These are phyloP conservation scores for Stenotaenia linearis DNA, from an alignment of 2,888 invertebrate species.

Conservation along the genomic window DNA sequence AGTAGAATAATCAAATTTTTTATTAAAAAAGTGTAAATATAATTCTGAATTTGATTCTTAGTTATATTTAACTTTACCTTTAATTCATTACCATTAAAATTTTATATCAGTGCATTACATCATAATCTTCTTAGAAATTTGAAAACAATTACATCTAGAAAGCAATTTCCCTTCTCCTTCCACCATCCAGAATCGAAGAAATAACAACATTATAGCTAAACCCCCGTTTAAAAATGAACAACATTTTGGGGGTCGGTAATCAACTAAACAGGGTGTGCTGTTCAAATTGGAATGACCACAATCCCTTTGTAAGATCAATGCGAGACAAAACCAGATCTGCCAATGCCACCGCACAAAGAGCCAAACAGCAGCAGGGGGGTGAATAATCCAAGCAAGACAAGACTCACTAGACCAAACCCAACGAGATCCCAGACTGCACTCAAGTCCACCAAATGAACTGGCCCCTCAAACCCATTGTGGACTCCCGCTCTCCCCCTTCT, in stretches of 20 bases:
- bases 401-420: constrained; percentile 24
- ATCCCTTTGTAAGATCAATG: constrained; percentile 23
- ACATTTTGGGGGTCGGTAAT: constrained; percentile 7
- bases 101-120: too few relatives aligned
- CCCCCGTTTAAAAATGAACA: constrained; percentile 8
- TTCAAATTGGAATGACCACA: constrained; percentile 21
- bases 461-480: constrained; percentile 26
- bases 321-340: constrained; percentile 16
- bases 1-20: too few relatives aligned
- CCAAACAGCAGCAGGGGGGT: constrained; percentile 26
- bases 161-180: neutral
- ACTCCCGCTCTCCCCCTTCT: neutral
- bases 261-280: constrained; percentile 21
- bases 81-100: too few relatives aligned
- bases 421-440: constrained; percentile 24
- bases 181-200: neutral
- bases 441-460: constrained; percentile 26
- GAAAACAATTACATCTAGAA: too few relatives aligned
- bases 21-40: too few relatives aligned
- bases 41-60: too few relatives aligned
- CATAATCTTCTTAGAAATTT: too few relatives aligned
- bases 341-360: constrained; percentile 24
- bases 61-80: too few relatives aligned
- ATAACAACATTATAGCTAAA: neutral
- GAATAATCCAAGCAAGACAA: constrained; percentile 26